A percentile compares a stretch with the other conserved stretches of the same genome.
These are phyloP conservation scores for Phoxinus phoxinus DNA, from an alignment of 2,113 vertebrate species.

Conservation along the genomic window DNA sequence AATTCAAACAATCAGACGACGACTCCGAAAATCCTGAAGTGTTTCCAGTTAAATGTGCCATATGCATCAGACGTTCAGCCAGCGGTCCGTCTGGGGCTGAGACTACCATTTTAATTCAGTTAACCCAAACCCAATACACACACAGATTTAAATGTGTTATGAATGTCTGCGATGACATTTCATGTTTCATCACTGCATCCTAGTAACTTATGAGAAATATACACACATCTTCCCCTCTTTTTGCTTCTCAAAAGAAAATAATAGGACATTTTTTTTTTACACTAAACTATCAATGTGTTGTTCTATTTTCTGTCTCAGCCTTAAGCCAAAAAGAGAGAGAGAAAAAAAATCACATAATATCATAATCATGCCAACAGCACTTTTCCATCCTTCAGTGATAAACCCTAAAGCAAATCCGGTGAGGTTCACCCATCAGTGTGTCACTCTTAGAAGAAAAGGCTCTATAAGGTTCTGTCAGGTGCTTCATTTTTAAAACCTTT, in stretches of 20 bases:
- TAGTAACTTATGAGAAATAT: conserved; percentile 32
- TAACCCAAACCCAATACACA: neutral
- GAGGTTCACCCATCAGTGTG: conserved; percentile 4
- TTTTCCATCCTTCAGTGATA: neutral
- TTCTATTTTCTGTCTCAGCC: neutral
- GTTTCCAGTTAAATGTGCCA: no score
- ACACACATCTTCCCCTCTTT: neutral
- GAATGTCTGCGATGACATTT: neutral
- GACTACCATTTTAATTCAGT: neutral
- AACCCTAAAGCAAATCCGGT: neutral
- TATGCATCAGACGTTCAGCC: no score
- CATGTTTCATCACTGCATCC: neutral
- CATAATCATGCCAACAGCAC: neutral
- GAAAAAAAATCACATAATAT: conserved; percentile 33
- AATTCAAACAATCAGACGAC: no score
- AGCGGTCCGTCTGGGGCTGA: no score
- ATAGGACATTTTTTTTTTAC: conserved; percentile 12
- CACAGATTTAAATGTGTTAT: neutral
- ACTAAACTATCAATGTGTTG: conserved; percentile 13
- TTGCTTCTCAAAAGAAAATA: conserved; percentile 3
- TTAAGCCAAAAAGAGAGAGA: conserved; percentile 9
- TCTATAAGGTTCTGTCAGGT: no score
- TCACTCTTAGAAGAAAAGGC: no score
- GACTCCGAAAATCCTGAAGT: no score
- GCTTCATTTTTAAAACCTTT: no score